A percentile compares a stretch with the other conserved stretches of the same genome.
phyloP scores from a whole-genome alignment of 2,888 invertebrate genomes.

The Coelogynopora nodosa region DNA sequence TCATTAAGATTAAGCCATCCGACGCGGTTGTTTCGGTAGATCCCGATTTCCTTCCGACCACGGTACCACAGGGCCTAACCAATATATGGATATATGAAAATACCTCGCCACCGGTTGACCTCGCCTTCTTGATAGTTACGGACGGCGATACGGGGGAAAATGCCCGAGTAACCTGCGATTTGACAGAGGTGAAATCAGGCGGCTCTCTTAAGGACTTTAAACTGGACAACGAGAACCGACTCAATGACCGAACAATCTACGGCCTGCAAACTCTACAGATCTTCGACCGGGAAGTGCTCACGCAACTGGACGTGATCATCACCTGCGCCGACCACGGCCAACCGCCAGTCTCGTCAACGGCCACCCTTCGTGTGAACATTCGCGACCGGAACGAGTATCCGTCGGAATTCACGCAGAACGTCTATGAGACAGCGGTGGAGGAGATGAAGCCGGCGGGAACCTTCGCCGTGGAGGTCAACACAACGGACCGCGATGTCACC shows the following conservation, averaged over 20 bases:
- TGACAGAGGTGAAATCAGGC: neutral
- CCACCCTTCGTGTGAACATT: slow-evolving; percentile 18
- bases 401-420: slow-evolving; percentile 3
- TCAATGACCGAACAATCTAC: neutral
- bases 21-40: neutral
- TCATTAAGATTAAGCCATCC: slow-evolving; percentile 5
- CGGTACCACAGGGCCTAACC: neutral
- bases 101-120: neutral
- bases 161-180: slow-evolving; percentile 34
- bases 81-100: slow-evolving; percentile 38
- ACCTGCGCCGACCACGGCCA: slow-evolving; percentile 33
- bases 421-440: slow-evolving; percentile 36
- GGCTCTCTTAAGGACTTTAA: neutral
- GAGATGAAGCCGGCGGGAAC: slow-evolving; percentile 16
- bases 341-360: slow-evolving; percentile 25
- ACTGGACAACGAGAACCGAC: slow-evolving; percentile 14
- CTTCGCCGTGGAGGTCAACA: slow-evolving; percentile 20
- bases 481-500: slow-evolving; percentile 36
- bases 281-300: neutral
- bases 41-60: neutral
- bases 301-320: neutral
- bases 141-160: slow-evolving; percentile 40
- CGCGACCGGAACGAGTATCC: slow-evolving; percentile 37
- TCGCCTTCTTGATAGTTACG: slow-evolving; percentile 21
- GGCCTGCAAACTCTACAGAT: neutral